These are phyloP conservation scores for Mormyrus hasselquistii DNA, from an alignment of 2,797 vertebrate genomes.

Conservation along the genomic window DNA sequence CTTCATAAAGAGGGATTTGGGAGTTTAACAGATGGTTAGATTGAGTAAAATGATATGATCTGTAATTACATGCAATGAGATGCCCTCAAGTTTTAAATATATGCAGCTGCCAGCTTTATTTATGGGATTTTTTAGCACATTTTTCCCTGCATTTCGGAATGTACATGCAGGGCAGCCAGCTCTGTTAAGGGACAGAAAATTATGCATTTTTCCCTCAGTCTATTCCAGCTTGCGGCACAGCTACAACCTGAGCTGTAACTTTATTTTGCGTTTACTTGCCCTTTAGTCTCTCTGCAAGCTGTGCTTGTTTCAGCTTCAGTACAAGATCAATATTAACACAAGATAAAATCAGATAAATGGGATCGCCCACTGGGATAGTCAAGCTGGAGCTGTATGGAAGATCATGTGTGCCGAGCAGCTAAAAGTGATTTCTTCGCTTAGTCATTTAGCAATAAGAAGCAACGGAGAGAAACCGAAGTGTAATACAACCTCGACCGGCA, in stretches of 20 bases:
- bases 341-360: background rate
- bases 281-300: background rate
- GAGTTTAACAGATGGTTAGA: conserved; percentile 5
- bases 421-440: background rate
- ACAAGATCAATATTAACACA: background rate
- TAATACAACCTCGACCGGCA: background rate
- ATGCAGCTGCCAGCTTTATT: background rate
- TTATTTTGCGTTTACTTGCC: background rate
- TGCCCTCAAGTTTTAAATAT: background rate
- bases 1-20: background rate
- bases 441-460: background rate
- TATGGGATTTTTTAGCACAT: background rate
- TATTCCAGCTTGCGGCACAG: background rate
- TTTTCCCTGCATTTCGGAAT: background rate
- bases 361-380: background rate
- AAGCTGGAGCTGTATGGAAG: background rate
- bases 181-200: background rate
- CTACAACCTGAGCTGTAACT: background rate
- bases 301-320: background rate
- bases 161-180: background rate
- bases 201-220: background rate
- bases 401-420: background rate
- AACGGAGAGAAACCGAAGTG: background rate
- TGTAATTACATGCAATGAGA: background rate
- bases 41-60: background rate